Percentiles rank a stretch among this genome's conserved stretches.
Evolutionary conservation across 1,140 invertebrate species (phyloP).

Genomic region (Rhagoletis zephyria): DNA sequence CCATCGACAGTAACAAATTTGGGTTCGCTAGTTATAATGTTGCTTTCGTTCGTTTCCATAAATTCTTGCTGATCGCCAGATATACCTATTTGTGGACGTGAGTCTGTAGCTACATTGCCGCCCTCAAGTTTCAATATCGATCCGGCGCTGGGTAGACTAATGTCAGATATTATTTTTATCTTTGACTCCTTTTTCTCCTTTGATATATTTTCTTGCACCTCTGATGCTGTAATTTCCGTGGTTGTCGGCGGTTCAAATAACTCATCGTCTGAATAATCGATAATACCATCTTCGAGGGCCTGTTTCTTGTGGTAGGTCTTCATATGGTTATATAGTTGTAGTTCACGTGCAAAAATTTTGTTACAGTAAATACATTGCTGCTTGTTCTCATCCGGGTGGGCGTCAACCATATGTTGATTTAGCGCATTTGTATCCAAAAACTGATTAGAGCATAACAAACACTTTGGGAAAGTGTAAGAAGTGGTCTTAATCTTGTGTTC

Average conservation of each 20-base stretch:
- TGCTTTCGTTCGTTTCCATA: conserved; percentile 34
- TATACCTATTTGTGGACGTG: conserved; percentile 60
- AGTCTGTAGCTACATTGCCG: conserved; percentile 54
- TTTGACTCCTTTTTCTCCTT: conserved; percentile 65
- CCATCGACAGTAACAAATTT: conserved; percentile 72
- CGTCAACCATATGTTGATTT: conserved; percentile 74
- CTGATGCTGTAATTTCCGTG: conserved; percentile 67
- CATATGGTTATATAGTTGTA: conserved; percentile 80
- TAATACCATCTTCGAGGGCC: conserved; percentile 77
- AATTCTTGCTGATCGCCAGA: conserved; percentile 33
- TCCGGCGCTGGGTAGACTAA: conserved; percentile 69
- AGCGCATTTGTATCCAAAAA: conserved; percentile 78
- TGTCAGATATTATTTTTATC: conserved; percentile 75
- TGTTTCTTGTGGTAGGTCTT: conserved; percentile 78
- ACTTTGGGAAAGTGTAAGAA: conserved; percentile 82
- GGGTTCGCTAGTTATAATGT: conserved; percentile 38
- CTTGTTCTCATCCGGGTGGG: conserved; percentile 73
- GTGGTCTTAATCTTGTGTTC: conserved; percentile 84
- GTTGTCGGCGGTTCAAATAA: conserved; percentile 71
- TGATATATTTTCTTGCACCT: conserved; percentile 56
- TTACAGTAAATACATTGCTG: conserved; percentile 81
- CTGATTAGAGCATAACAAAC: conserved; percentile 83
- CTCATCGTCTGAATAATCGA: conserved; percentile 78
- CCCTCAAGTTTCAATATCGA: conserved; percentile 62
- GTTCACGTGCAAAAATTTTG: conserved; percentile 78